Evolutionary conservation across 2,888 invertebrate species (phyloP).

Genomic region (Sminthurinus aureus): DNA sequence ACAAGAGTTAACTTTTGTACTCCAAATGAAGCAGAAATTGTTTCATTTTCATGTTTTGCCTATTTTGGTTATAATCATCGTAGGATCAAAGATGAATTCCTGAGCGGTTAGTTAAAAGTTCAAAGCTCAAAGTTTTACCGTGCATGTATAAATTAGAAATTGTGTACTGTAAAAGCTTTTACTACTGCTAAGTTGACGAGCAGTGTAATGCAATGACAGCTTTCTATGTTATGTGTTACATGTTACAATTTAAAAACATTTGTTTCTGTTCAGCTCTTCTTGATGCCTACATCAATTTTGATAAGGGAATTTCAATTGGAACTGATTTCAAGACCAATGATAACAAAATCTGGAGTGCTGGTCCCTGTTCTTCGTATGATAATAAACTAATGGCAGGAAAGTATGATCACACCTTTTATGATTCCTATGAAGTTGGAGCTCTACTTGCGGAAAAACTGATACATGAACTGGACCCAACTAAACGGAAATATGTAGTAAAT

Average conservation of each 20-base stretch:
- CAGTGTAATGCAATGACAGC: neutral
- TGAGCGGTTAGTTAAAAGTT: slow-evolving; percentile 44
- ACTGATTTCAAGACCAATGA: slow-evolving; percentile 72
- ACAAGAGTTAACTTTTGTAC: slow-evolving; percentile 50
- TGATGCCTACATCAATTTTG: slow-evolving; percentile 60
- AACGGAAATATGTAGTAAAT: neutral
- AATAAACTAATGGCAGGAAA: slow-evolving; percentile 68
- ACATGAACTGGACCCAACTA: slow-evolving; percentile 21
- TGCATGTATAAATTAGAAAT: too few species aligned
- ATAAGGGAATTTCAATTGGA: slow-evolving; percentile 72
- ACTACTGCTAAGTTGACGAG: neutral
- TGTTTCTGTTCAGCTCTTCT: slow-evolving; percentile 30
- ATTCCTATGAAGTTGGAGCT: slow-evolving; percentile 71
- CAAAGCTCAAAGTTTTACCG: too few species aligned
- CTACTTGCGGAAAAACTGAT: slow-evolving; percentile 60
- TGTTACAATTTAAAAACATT: slow-evolving; percentile 6
- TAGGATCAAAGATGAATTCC: slow-evolving; percentile 54
- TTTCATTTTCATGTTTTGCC: slow-evolving; percentile 54
- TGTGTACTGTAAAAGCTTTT: too few species aligned
- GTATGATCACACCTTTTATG: slow-evolving; percentile 68
- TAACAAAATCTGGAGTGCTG: slow-evolving; percentile 72
- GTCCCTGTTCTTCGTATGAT: slow-evolving; percentile 72
- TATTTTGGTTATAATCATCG: slow-evolving; percentile 49
- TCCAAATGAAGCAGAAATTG: slow-evolving; percentile 19
- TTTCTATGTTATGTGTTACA: neutral